A percentile compares a stretch with the other conserved stretches of the same genome.
These are phyloP conservation scores for Esperia sulphurella DNA, from an alignment of 2,888 invertebrate species.

Conservation along the genomic window DNA sequence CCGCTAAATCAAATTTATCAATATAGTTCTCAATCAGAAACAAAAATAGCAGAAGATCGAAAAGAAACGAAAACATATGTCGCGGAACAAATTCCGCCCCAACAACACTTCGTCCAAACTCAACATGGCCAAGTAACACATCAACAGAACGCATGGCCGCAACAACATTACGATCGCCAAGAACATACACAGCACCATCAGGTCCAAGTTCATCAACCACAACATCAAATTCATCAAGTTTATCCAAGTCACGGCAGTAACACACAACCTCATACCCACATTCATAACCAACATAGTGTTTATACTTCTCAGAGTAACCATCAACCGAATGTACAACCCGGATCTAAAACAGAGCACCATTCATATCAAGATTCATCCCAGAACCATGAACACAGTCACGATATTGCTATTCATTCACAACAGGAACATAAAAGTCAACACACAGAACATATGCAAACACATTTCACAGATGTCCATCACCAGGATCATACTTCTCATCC, in stretches of 20 bases:
- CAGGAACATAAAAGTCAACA: constrained; percentile 14
- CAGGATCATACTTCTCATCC: background rate
- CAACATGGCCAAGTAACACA: background rate
- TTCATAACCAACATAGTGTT: constrained; percentile 19
- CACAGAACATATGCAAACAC: constrained; percentile 6
- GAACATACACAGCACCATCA: constrained; percentile 21
- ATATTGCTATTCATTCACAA: constrained; percentile 14
- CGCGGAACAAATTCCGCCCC: background rate
- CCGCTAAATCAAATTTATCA: constrained; percentile 21
- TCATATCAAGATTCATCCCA: constrained; percentile 15
- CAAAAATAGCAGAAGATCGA: background rate
- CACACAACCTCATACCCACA: constrained; percentile 17
- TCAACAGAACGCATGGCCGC: background rate
- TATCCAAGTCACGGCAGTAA: constrained; percentile 17
- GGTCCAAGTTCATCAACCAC: constrained; percentile 16
- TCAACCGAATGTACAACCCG: constrained; percentile 3
- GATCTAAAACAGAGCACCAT: constrained; percentile 11
- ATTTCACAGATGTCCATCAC: background rate
- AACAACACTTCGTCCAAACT: background rate
- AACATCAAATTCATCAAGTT: constrained; percentile 4
- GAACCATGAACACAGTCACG: constrained; percentile 15
- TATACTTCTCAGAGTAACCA: constrained; percentile 11
- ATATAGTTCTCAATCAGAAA: background rate
- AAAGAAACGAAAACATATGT: background rate
- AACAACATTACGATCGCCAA: constrained; percentile 20